Evolutionary conservation across 2,888 invertebrate species (phyloP).

Genomic region (Ophion ellenae): DNA sequence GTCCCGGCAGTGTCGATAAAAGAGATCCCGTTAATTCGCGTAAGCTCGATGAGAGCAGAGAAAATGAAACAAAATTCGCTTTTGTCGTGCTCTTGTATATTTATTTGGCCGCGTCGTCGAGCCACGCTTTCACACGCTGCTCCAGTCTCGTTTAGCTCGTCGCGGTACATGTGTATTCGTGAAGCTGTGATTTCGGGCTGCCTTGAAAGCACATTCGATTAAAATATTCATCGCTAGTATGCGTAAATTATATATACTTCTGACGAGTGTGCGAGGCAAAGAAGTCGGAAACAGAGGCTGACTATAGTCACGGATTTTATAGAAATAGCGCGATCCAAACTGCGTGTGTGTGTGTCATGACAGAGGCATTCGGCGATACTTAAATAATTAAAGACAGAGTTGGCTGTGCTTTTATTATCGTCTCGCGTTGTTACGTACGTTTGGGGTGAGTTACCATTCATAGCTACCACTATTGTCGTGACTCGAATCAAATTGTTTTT

Average conservation of each 20-base stretch:
- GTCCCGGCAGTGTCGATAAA: not conserved
- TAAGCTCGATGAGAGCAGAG: not conserved
- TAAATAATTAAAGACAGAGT: slow-evolving; percentile 12
- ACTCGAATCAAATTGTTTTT: not conserved
- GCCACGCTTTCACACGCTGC: not conserved
- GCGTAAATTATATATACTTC: not conserved
- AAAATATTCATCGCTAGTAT: not conserved
- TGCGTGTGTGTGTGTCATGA: slow-evolving; percentile 28
- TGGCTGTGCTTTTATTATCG: slow-evolving; percentile 1
- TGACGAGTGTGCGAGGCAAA: not conserved
- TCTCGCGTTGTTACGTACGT: not conserved
- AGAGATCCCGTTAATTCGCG: not conserved
- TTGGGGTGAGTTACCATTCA: slow-evolving; percentile 6
- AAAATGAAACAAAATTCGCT: not conserved
- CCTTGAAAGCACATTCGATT: not conserved
- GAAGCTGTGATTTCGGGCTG: not conserved
- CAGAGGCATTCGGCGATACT: slow-evolving; percentile 10
- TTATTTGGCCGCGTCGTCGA: not conserved
- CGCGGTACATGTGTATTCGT: not conserved
- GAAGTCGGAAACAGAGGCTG: not conserved
- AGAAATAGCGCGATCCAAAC: slow-evolving; percentile 10
- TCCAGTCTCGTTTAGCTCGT: not conserved
- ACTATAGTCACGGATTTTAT: slow-evolving; percentile 16
- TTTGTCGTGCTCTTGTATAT: not conserved
- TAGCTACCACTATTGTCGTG: not conserved